phyloP scores from a whole-genome alignment of 2,888 invertebrate species.

The Drosophila sordidula region DNA sequence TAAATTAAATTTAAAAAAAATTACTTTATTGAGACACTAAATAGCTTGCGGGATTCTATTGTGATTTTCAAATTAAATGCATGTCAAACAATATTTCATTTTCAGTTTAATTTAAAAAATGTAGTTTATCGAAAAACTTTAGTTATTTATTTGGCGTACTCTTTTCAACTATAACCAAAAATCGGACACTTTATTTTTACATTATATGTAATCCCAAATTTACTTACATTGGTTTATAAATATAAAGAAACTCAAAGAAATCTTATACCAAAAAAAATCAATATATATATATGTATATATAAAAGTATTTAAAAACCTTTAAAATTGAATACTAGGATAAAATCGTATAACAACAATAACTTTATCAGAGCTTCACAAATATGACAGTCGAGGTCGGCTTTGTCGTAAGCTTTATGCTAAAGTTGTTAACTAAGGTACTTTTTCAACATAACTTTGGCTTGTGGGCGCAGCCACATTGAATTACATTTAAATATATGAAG shows the following conservation, averaged over 20 bases:
- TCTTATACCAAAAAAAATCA: not conserved
- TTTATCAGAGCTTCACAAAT: slow-evolving; percentile 15
- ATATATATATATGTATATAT: not conserved
- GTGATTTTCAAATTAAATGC: not conserved
- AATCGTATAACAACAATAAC: slow-evolving; percentile 11
- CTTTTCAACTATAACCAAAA: no score
- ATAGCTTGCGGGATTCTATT: not conserved
- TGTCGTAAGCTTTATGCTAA: slow-evolving; percentile 6
- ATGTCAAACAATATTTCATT: not conserved
- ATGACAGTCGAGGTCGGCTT: slow-evolving; percentile 1
- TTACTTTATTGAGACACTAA: no score
- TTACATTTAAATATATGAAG: slow-evolving; percentile 48
- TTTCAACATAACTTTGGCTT: slow-evolving; percentile 42
- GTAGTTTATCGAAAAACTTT: no score
- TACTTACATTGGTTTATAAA: no score
- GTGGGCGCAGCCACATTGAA: slow-evolving; percentile 30
- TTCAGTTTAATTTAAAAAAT: not conserved
- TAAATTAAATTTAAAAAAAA: no score
- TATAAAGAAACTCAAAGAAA: not conserved
- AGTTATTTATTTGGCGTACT: no score
- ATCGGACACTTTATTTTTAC: no score
- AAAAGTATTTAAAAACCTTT: not conserved
- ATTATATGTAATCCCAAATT: no score
- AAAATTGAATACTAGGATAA: not conserved
- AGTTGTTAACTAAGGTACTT: slow-evolving; percentile 9